Conservation (phyloP, 2,797 vertebrate species). For the Megaceryle alcyon region DNA sequence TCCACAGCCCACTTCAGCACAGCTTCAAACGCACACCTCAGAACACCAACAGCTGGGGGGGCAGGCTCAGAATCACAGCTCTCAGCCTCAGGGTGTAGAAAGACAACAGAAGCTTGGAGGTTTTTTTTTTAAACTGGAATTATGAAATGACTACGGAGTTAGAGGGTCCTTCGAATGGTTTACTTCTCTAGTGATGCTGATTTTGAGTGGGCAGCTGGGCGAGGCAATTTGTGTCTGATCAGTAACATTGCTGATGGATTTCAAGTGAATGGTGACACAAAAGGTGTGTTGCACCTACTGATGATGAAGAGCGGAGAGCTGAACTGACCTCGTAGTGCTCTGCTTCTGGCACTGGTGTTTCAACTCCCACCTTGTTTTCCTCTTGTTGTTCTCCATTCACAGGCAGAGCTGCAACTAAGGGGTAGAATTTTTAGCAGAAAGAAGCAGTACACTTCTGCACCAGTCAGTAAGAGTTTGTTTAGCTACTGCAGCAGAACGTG, state of each 20-base stretch:
- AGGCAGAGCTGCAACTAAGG: neutral
- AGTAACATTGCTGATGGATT: neutral
- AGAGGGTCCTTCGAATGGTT: neutral
- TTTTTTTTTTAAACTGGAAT: neutral
- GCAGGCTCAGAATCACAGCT: neutral
- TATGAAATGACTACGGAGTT: neutral
- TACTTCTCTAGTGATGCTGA: neutral
- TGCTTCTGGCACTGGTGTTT: neutral
- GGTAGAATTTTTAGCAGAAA: neutral
- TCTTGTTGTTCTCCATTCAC: neutral
- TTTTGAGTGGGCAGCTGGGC: neutral
- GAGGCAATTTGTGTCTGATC: neutral
- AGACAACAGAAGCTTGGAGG: neutral
- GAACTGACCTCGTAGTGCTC: constrained; percentile 44
- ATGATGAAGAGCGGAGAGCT: neutral
- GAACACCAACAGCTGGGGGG: neutral
- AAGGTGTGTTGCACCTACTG: neutral
- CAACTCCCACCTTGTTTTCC: neutral
- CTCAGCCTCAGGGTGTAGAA: neutral
- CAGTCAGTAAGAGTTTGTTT: neutral
- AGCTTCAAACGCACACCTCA: neutral
- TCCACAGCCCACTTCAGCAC: neutral
- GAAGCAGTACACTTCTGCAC: neutral
- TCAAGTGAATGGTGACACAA: neutral
- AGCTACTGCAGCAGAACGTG: neutral